Evolutionary conservation across 1,140 invertebrate genomes (phyloP).

Genomic region (Pogonomyrmex californicus): DNA sequence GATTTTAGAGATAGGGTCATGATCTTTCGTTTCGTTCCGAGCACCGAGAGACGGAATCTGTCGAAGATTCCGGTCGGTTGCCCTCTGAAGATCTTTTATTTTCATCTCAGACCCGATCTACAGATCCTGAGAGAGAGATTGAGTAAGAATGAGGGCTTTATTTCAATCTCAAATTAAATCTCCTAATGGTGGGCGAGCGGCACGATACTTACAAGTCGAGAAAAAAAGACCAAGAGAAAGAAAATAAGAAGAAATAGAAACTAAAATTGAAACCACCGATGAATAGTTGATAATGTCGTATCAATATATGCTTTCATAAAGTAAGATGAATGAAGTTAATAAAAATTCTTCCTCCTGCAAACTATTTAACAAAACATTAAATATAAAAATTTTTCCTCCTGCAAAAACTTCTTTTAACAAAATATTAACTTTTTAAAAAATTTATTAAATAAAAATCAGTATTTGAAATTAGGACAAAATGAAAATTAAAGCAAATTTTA

Average conservation of each 20-base stretch:
- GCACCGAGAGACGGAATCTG: constrained; percentile 3
- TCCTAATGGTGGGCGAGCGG: not conserved
- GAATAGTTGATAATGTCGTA: not conserved
- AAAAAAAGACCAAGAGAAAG: not conserved
- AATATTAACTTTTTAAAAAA: not conserved
- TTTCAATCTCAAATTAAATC: constrained; percentile 22
- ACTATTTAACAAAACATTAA: not conserved
- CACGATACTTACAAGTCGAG: constrained; percentile 2
- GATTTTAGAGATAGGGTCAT: constrained; percentile 9
- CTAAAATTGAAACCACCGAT: not conserved
- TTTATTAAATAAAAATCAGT: not conserved
- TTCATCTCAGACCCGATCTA: constrained; percentile 14
- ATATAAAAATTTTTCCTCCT: not conserved
- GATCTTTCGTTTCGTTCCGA: not conserved
- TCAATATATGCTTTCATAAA: not conserved
- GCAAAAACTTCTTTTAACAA: not conserved
- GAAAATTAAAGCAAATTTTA: not conserved
- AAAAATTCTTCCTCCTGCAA: not conserved
- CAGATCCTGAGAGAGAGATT: constrained; percentile 17
- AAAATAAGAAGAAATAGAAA: not conserved
- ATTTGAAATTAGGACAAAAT: not conserved
- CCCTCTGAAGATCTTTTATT: constrained; percentile 10
- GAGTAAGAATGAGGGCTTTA: not conserved
- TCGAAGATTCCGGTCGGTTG: constrained; percentile 30
- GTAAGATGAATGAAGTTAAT: not conserved